phyloP scores from a whole-genome alignment of 2,113 vertebrate species.

The Podocnemis expansa region DNA sequence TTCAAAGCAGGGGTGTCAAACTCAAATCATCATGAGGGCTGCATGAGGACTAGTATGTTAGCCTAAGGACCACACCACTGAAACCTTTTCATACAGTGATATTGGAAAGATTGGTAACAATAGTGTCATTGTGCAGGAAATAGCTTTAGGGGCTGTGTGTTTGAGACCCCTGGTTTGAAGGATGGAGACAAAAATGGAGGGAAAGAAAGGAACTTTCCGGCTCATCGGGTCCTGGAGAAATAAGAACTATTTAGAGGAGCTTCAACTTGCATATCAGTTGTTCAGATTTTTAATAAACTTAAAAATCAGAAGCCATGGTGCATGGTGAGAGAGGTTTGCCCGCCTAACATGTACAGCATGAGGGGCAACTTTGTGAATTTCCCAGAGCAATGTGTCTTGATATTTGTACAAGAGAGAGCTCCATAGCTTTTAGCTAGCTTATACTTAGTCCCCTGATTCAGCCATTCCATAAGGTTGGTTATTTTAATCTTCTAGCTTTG shows the following conservation, averaged over 20 bases:
- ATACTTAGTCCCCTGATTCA: background rate
- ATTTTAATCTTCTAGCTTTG: background rate
- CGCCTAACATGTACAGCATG: background rate
- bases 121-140: too few species aligned
- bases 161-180: too few species aligned
- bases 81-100: too few species aligned
- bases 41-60: too few species aligned
- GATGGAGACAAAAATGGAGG: background rate
- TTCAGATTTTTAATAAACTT: background rate
- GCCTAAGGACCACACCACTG: too few species aligned
- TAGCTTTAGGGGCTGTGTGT: too few species aligned
- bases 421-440: background rate
- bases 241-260: background rate
- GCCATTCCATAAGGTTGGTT: accelerated
- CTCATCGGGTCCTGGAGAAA: background rate
- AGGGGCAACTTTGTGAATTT: background rate
- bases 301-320: background rate
- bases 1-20: too few species aligned
- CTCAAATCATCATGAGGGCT: too few species aligned
- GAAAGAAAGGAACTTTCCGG: background rate
- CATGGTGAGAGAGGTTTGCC: background rate
- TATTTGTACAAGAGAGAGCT: background rate
- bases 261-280: background rate
- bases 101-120: too few species aligned
- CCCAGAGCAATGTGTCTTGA: background rate